These are phyloP conservation scores for Yponomeuta sedellus DNA, from an alignment of 2,888 invertebrate species.

Conservation along the genomic window DNA sequence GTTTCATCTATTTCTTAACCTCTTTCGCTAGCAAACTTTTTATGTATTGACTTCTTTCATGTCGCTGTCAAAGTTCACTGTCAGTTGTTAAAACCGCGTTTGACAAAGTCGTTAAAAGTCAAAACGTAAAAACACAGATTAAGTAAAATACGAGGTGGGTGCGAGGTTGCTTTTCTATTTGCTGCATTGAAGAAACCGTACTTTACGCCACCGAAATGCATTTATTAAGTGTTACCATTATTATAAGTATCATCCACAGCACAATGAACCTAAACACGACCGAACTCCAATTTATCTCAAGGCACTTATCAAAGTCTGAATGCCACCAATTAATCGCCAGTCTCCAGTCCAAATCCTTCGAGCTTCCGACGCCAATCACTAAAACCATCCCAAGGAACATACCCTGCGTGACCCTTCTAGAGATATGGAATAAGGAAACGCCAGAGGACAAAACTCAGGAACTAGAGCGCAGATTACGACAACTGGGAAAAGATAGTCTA, in stretches of 20 bases:
- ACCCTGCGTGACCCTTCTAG: constrained; percentile 72
- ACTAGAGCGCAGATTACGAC: constrained; percentile 72
- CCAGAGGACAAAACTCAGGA: constrained; percentile 74
- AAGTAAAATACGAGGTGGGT: not conserved
- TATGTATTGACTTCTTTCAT: not conserved
- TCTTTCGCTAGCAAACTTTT: not conserved
- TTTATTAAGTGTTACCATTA: not conserved
- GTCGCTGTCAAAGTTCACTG: not conserved
- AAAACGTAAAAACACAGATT: not conserved
- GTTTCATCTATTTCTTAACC: no score
- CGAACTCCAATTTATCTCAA: constrained; percentile 60
- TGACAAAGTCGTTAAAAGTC: no score
- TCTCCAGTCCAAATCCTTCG: constrained; percentile 62
- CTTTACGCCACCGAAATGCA: not conserved
- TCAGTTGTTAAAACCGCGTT: no score
- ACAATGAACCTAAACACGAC: constrained; percentile 20
- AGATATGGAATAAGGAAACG: constrained; percentile 78
- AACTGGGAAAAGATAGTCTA: constrained; percentile 73
- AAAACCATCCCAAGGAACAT: constrained; percentile 61
- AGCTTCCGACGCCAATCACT: constrained; percentile 33
- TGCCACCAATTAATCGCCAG: constrained; percentile 76
- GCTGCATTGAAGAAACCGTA: not conserved
- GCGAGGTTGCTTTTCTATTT: not conserved
- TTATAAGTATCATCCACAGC: constrained; percentile 8
- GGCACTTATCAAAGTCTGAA: constrained; percentile 72